Evolutionary conservation across 2,113 vertebrate genomes (phyloP).

Genomic region (Platichthys flesus): DNA sequence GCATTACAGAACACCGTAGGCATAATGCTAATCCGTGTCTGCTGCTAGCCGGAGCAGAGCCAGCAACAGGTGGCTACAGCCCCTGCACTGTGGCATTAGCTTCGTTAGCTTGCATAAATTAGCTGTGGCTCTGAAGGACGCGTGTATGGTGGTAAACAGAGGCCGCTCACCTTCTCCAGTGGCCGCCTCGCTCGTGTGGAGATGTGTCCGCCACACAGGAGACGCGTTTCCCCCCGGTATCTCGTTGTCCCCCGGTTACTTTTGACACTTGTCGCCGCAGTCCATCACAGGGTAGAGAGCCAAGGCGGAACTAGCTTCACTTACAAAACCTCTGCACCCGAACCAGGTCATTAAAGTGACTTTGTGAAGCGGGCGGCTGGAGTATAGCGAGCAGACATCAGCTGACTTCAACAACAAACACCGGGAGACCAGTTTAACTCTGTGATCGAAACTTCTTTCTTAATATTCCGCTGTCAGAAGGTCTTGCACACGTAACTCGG

Average conservation of each 20-base stretch:
- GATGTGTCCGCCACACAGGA: not conserved
- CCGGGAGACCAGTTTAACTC: not conserved
- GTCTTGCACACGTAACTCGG: conserved; percentile 23
- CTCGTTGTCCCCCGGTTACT: conserved; percentile 28
- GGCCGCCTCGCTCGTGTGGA: not conserved
- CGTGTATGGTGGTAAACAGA: rapidly evolving
- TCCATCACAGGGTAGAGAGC: conserved; percentile 31
- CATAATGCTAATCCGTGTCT: conserved; percentile 48
- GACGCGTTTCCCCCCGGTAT: not conserved
- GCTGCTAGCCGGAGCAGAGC: conserved; percentile 11
- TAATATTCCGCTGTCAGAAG: conserved; percentile 17
- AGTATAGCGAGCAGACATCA: rapidly evolving
- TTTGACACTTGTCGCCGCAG: conserved; percentile 61
- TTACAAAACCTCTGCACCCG: conserved; percentile 14
- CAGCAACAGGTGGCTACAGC: conserved; percentile 71
- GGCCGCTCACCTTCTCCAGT: conserved; percentile 39
- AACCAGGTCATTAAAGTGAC: conserved; percentile 23
- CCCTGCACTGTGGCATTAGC: conserved; percentile 47
- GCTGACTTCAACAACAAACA: not conserved
- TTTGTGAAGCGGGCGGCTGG: not conserved
- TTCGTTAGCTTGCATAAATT: conserved; percentile 16
- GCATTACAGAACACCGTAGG: conserved; percentile 3
- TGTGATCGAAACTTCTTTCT: conserved; percentile 12
- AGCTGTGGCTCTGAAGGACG: not conserved
- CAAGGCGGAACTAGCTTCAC: conserved; percentile 67